phyloP scores from a whole-genome alignment of 2,888 invertebrate species.

The Lochmaea capreae region DNA sequence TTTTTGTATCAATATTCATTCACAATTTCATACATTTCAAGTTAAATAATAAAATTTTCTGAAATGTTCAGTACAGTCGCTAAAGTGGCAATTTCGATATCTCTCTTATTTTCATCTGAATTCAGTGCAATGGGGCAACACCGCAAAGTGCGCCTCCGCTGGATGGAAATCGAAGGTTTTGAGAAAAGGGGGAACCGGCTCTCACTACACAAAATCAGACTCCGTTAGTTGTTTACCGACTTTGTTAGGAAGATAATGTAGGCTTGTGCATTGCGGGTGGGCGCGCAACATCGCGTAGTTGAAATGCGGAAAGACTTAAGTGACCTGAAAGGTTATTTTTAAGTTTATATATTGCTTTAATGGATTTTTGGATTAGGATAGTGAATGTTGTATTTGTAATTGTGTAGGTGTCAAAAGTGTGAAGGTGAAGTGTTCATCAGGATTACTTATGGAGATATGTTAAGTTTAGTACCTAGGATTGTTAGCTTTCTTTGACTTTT shows the following conservation, averaged over 20 bases:
- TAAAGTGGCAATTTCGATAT: too few species aligned
- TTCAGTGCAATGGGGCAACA: constrained; percentile 26
- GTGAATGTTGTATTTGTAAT: constrained; percentile 34
- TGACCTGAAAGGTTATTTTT: constrained; percentile 32
- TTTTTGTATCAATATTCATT: too few species aligned
- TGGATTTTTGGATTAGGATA: constrained; percentile 29
- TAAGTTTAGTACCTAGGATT: constrained; percentile 3
- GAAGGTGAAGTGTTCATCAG: constrained; percentile 14
- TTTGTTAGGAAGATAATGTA: constrained; percentile 36
- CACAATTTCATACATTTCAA: too few species aligned
- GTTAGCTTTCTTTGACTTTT: neutral
- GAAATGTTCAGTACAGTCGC: too few species aligned
- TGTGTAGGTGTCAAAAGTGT: constrained; percentile 38
- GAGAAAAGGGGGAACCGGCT: constrained; percentile 40
- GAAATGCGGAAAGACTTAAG: constrained; percentile 35
- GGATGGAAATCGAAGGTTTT: constrained; percentile 44
- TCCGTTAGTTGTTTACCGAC: constrained; percentile 39
- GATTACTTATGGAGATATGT: neutral
- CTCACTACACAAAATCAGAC: constrained; percentile 16
- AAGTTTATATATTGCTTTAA: constrained; percentile 23
- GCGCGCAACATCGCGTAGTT: constrained; percentile 38
- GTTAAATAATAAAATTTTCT: too few species aligned
- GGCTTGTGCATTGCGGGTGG: constrained; percentile 23
- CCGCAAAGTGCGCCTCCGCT: constrained; percentile 35
- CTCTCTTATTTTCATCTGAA: neutral